Evolutionary conservation across 2,797 vertebrate genomes (phyloP), one percentile per base, ranked within the genome.

Genomic region (Pantherophis alleghaniensis): DNA sequence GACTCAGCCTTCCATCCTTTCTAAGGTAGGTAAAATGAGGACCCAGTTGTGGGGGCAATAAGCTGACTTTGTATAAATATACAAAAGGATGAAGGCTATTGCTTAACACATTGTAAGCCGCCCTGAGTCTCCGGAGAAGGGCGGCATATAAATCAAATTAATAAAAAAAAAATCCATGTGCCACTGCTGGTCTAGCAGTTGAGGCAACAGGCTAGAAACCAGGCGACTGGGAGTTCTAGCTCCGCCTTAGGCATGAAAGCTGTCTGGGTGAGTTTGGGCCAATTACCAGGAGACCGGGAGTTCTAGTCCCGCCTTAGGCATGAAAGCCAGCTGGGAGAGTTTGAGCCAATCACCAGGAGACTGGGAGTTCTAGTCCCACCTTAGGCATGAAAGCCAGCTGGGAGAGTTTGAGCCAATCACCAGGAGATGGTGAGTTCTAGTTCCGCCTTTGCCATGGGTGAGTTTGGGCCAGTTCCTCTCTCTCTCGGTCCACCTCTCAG

Each of bases 361-460:
- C 0, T 0, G 26, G 0, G 61, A 66, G 4, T 66, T 28, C 12
- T 66, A 66, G 61, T 28, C 11, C 61, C 0, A 11, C 10, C 28
- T 66, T 5, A 66, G 61, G 1, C 11, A 13, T 5, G 3, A 12
- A 12, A 63, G 11, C 0, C 0, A 13, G 11, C 26, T 63, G 61
- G 61, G 3, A 0, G 61, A n/a, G 4, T 13, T 63, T 63, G 61
- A 4, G 4, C 26, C 61, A 63, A 63, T 63, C 2, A 5, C 4
- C 26, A 63, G 61, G 61, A 5, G 4, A 4, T 1, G 9, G 10
- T 0, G 26, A 63, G 26, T 63, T 63, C 26, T 63, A 63, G 24
- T 63, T 3, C 60, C 0, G 1, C 9, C 24, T 63, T 60, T 3
- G 59, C 7, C 22, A 26, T 26, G 60, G 22, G 24, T 61, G 24